A percentile compares a stretch with the other conserved stretches of the same genome.
Conservation (phyloP, 2,888 invertebrate species). For the Amblyjoppa proteus region DNA sequence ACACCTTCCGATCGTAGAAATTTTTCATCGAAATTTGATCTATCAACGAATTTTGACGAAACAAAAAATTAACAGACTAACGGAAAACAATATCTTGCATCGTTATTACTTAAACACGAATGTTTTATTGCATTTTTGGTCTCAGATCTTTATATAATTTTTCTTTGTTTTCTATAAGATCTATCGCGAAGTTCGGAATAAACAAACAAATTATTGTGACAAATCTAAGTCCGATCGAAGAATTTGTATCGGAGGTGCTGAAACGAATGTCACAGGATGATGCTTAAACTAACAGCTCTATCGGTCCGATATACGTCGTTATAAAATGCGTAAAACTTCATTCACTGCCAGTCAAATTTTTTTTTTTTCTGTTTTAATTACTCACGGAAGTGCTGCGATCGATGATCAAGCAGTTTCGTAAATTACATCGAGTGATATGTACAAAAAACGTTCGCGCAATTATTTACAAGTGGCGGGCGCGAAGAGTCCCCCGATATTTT, state of each 20-base stretch:
- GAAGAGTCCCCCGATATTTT: background rate
- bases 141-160: background rate
- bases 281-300: background rate
- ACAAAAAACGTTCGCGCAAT: conserved; percentile 65
- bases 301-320: conserved; percentile 2
- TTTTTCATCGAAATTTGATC: background rate
- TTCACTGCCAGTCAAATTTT: background rate
- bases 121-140: conserved; percentile 7
- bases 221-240: background rate
- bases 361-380: background rate
- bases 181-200: background rate
- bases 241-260: background rate
- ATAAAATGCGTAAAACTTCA: background rate
- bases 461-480: conserved; percentile 62
- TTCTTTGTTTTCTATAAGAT: background rate
- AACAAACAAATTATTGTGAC: background rate
- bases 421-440: conserved; percentile 72
- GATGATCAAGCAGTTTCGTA: conserved; percentile 15
- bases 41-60: background rate
- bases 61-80: background rate
- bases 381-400: background rate
- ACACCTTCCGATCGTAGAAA: background rate
- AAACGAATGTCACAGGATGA: background rate
- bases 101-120: background rate
- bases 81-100: background rate